Evolutionary conservation across 1,140 invertebrate genomes (phyloP).

Genomic region (Ostrea edulis): DNA sequence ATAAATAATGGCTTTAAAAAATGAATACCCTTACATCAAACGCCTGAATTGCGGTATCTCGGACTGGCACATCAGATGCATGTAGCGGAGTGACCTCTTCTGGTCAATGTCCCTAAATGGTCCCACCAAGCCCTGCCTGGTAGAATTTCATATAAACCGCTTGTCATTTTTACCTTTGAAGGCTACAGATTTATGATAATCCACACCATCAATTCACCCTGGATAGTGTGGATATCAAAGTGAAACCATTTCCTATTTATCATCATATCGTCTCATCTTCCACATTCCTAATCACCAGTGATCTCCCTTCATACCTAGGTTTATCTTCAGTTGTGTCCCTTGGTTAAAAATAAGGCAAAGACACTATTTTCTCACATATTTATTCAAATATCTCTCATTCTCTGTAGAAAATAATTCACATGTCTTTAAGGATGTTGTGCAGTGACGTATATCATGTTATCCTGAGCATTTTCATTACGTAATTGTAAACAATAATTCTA

Average conservation of each 20-base stretch:
- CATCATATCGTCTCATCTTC: not conserved
- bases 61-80: not conserved
- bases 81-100: not conserved
- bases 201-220: not conserved
- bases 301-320: not conserved
- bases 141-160: not conserved
- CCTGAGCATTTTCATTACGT: not conserved
- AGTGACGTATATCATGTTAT: not conserved
- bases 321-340: not conserved
- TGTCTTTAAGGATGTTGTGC: not conserved
- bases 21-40: conserved; percentile 6
- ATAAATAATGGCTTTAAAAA: conserved; percentile 8
- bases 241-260: not conserved
- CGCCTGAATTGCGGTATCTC: not conserved
- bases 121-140: not conserved
- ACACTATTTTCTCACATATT: not conserved
- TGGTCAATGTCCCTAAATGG: conserved; percentile 18
- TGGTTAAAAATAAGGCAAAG: not conserved
- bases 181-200: not conserved
- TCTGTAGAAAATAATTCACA: not conserved
- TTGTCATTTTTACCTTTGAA: conserved; percentile 19
- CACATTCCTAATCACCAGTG: not conserved
- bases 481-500: not conserved
- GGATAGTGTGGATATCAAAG: conserved; percentile 2
- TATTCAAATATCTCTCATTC: not conserved